Base-by-base conservation (phyloP, 1,140 invertebrate genomes). In the Ridgeia piscesae region DNA sequence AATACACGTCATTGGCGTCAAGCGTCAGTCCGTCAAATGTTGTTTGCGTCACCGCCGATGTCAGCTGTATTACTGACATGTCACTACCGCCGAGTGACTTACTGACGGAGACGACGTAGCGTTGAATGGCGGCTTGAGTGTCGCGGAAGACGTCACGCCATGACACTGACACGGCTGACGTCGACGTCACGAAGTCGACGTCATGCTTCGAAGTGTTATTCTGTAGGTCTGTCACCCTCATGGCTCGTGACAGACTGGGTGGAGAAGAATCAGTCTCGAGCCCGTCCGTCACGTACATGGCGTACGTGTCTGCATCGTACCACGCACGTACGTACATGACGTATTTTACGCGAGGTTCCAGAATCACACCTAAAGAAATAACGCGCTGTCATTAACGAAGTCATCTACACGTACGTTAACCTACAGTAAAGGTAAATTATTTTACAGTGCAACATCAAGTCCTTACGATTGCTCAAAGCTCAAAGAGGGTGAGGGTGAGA, bases 71-170 rank as follows among this genome's bases (percentile, higher is more conserved):
- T 21, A 27, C 58, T 27, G 58, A 9, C 2, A 21, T 31, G 58
- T 77, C 58, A 77, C 89, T 17, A 17, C 89, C 35, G 17, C 35
- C 89, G n/a, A 90, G 35, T 14, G 14, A 17, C 89, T 90, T 34
- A 33, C 89, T 42, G 34, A 90, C 34, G 17, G 89, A 35, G 4
- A 33, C 89, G 17, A 90, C 89, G 35, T 35, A 90, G 17, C 35
- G 11, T 90, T 34, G 34, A 42, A 90, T 90, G 89, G 11, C 89
- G 4, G 89, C 89, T n/a, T 90, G 89, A 31, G 34, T 31, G 89
- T 90, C 89, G 4, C 89, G 89, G 89, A 90, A 90, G 34, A 90
- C 89, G 89, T 33, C 34, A 21, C n/a, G 34, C 89, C 89, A 90
- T 42, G 89, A 35, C 34, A 90, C 21, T 27, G 35, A 21, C 34